Base-by-base conservation (phyloP, 1,140 invertebrate genomes). In the Pseudoatta argentina region DNA sequence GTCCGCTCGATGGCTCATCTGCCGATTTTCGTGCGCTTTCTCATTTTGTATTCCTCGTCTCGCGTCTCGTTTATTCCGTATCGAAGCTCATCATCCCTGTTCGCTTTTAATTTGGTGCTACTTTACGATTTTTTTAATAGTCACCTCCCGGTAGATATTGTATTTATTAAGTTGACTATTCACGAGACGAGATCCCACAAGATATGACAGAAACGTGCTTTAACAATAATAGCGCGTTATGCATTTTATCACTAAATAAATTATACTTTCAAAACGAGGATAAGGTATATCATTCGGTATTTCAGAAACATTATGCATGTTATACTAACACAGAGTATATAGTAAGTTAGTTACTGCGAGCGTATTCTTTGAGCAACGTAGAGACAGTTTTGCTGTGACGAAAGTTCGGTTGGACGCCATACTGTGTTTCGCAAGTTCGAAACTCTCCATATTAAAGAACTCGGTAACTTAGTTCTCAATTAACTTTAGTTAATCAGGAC, bases 381-480 rank as follows among this genome's bases (percentile, higher is more conserved):
- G 69, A 83, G 34, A 48, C 3, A 30, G 34, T 44, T 48, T 59
- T 48, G 67, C 24, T 21, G 48, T 16, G 59, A 73, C 55, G 79
- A 48, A 83, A 83, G 63, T 83, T 73, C 30, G 55, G 55, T 75
- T 61, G 57, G 69, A 63, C 39, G 24, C 27, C 69, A 61, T 61
- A 5, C 24, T 34, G 57, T 48, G 24, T 63, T 63, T 63, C 55
- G 12, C 27, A 83, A 83, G 69, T 83, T 51, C 27, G 21, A 27
- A 83, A 75, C 79, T 83, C 69, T 44, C 2, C 51, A 30, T 64
- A 57, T 83, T 83, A 75, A 73, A 59, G 79, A 83, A 83, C 69
- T 59, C 53, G 24, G 61, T 73, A 82, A 79, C 77, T 55, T 67
- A 34, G 79, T 83, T 72, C 57, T 16, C 30, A 73, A 61, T 75